Evolutionary conservation across 1,140 invertebrate species (phyloP).

Genomic region (Drosophila mojavensis): DNA sequence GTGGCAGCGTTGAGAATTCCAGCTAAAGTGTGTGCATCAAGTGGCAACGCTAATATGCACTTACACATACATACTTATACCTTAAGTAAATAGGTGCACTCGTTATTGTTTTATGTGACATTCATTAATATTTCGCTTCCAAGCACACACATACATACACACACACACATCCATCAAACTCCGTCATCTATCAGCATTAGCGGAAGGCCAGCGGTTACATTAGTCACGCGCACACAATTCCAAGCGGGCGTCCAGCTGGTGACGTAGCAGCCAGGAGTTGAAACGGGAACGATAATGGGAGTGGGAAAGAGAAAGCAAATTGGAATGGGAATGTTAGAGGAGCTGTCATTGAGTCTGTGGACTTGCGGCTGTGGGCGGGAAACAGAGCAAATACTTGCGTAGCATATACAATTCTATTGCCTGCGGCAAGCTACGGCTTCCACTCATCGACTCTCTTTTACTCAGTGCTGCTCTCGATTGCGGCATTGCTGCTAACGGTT

Average conservation of each 20-base stretch:
- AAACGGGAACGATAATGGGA: background rate
- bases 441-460: background rate
- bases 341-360: background rate
- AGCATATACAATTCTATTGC: slow-evolving; percentile 71
- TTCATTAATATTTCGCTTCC: slow-evolving; percentile 8
- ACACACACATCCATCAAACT: slow-evolving; percentile 34
- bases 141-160: slow-evolving; percentile 4
- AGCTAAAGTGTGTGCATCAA: slow-evolving; percentile 12
- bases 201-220: slow-evolving; percentile 8
- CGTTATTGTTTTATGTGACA: slow-evolving; percentile 4
- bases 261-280: slow-evolving; percentile 25
- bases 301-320: slow-evolving; percentile 11
- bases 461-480: background rate
- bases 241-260: slow-evolving; percentile 20
- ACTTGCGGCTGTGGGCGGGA: background rate
- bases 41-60: slow-evolving; percentile 15
- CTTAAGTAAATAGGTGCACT: slow-evolving; percentile 26
- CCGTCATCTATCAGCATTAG: slow-evolving; percentile 37
- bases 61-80: background rate
- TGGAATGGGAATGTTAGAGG: slow-evolving; percentile 5
- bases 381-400: slow-evolving; percentile 40
- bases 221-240: slow-evolving; percentile 33
- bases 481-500: slow-evolving; percentile 4
- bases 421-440: slow-evolving; percentile 40
- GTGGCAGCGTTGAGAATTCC: slow-evolving; percentile 6